Evolutionary conservation across 2,797 vertebrate species (phyloP).

Genomic region (Oceanodroma leucorhoa): DNA sequence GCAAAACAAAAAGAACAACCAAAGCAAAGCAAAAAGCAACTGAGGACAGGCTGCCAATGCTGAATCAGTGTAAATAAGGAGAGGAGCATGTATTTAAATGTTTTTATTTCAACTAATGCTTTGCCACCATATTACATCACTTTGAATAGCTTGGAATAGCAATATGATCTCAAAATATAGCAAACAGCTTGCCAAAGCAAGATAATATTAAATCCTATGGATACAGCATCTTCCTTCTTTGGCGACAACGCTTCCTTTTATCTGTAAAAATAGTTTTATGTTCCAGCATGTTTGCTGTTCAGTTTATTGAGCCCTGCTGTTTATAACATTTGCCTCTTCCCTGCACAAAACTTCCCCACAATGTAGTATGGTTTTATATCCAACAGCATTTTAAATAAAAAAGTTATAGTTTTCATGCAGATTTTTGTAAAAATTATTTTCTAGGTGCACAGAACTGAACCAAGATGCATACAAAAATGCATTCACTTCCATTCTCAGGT

Average conservation of each 20-base stretch:
- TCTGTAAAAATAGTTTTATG: conserved; percentile 72
- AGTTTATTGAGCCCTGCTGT: conserved; percentile 38
- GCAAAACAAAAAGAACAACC: background rate
- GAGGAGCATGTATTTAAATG: conserved; percentile 54
- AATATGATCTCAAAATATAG: conserved; percentile 75
- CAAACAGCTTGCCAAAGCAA: conserved; percentile 79
- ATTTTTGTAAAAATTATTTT: conserved; percentile 53
- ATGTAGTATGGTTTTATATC: conserved; percentile 33
- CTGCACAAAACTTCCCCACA: conserved; percentile 24
- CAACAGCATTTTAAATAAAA: conserved; percentile 69
- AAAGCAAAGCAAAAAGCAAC: background rate
- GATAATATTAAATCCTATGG: conserved; percentile 71
- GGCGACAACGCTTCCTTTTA: conserved; percentile 60
- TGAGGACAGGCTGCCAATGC: background rate
- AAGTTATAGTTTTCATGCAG: conserved; percentile 50
- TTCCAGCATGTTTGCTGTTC: conserved; percentile 59
- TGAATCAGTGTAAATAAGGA: conserved; percentile 4
- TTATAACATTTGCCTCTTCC: conserved; percentile 40
- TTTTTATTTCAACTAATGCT: conserved; percentile 77
- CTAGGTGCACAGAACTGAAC: conserved; percentile 60
- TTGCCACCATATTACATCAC: conserved; percentile 76
- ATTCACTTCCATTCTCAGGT: conserved; percentile 60
- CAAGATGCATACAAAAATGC: conserved; percentile 80
- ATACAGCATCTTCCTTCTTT: conserved; percentile 70
- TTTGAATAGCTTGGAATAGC: conserved; percentile 76